phyloP scores from a whole-genome alignment of 2,797 vertebrate genomes.

The Apodemus agrarius region DNA sequence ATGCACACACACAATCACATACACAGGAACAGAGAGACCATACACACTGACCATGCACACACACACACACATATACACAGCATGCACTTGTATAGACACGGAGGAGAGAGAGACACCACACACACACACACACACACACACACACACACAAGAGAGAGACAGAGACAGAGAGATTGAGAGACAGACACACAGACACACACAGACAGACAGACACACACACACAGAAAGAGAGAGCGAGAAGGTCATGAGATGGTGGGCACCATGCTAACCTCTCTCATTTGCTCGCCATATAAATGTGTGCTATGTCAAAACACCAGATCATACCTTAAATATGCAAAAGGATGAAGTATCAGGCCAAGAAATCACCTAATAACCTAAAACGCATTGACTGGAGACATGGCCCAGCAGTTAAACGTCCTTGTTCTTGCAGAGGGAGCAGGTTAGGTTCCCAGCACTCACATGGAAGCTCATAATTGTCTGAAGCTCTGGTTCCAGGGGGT shows the following conservation, averaged over 20 bases:
- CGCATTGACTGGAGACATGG: not conserved
- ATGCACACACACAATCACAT: no score
- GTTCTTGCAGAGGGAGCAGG: not conserved
- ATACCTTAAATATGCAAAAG: not conserved
- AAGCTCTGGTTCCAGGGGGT: not conserved
- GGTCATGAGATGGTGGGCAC: not conserved
- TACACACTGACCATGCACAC: no score
- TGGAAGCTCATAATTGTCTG: not conserved
- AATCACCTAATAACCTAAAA: not conserved
- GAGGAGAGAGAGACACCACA: no score
- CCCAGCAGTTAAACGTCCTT: not conserved
- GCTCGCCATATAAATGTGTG: not conserved
- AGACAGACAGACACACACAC: no score
- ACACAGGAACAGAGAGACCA: no score
- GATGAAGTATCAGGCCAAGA: not conserved
- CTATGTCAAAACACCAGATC: not conserved
- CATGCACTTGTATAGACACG: no score
- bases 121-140: not conserved
- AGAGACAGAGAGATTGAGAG: no score
- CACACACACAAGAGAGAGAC: not conserved
- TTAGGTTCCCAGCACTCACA: no score
- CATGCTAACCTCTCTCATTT: not conserved
- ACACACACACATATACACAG: no score
- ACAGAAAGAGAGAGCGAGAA: not conserved
- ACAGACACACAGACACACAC: not conserved